Conservation (phyloP, 1,140 invertebrate genomes). For the Scaptomyza hsui region DNA sequence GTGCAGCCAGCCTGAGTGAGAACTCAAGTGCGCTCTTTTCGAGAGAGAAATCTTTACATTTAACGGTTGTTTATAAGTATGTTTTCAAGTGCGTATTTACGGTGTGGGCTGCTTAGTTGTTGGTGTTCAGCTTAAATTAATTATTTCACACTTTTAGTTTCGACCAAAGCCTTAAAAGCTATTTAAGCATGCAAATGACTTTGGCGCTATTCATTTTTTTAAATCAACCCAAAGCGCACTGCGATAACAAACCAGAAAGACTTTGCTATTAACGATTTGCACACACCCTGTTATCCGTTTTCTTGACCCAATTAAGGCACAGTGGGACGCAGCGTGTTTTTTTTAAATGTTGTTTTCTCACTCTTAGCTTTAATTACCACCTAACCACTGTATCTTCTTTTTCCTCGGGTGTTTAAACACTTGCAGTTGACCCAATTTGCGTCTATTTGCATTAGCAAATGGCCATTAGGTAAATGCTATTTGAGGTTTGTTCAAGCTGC, state of each 20-base stretch:
- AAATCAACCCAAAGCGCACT: too few species aligned
- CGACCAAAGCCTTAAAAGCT: too few species aligned
- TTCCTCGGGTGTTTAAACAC: conserved; percentile 14
- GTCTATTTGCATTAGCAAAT: conserved; percentile 35
- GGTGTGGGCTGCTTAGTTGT: too few species aligned
- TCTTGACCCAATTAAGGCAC: conserved; percentile 1
- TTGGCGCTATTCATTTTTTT: conserved; percentile 27
- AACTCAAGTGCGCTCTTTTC: neutral
- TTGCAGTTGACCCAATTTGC: conserved; percentile 38
- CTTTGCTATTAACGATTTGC: conserved; percentile 2
- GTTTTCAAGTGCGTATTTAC: neutral
- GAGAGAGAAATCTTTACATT: too few species aligned
- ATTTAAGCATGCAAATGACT: conserved; percentile 30
- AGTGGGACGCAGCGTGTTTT: neutral
- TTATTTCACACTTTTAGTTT: too few species aligned
- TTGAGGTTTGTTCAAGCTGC: conserved; percentile 32
- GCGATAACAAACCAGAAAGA: conserved; percentile 3
- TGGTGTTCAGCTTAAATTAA: too few species aligned
- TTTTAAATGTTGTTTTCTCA: too few species aligned
- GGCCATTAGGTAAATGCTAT: conserved; percentile 42
- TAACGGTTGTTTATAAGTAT: neutral
- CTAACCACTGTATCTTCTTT: neutral
- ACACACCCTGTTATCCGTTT: conserved; percentile 32
- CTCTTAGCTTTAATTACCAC: too few species aligned
- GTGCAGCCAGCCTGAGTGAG: neutral